Evolutionary conservation across 2,797 vertebrate genomes (phyloP).

Genomic region (Leuciscus waleckii): DNA sequence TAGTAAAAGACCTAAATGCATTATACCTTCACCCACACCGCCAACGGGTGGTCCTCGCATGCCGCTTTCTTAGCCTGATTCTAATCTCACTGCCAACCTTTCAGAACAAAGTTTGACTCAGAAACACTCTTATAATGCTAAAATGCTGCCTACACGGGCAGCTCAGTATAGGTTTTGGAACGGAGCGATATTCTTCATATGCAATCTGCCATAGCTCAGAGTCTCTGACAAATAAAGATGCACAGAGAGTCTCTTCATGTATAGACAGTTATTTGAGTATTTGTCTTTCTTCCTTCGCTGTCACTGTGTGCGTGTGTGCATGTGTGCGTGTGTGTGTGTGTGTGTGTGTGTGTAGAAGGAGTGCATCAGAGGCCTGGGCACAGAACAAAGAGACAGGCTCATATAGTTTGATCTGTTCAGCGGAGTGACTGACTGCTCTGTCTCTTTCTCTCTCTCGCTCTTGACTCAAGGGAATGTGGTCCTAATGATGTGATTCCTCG

Average conservation of each 20-base stretch:
- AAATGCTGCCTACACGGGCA: neutral
- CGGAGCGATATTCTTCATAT: neutral
- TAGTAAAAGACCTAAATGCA: neutral
- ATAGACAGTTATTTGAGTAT: slow-evolving; percentile 22
- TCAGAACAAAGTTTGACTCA: slow-evolving; percentile 1
- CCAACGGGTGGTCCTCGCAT: neutral
- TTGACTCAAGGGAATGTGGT: slow-evolving; percentile 30
- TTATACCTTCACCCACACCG: neutral
- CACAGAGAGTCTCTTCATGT: slow-evolving; percentile 10
- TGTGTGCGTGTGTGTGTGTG: neutral
- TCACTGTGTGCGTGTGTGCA: slow-evolving; percentile 13
- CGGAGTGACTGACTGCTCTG: slow-evolving; percentile 10
- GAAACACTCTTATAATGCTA: slow-evolving; percentile 13
- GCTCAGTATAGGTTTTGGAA: neutral
- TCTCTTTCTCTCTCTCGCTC: slow-evolving; percentile 9
- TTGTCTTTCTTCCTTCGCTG: slow-evolving; percentile 25
- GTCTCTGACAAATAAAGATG: slow-evolving; percentile 12
- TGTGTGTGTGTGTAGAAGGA: slow-evolving; percentile 12
- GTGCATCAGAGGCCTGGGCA: slow-evolving; percentile 32
- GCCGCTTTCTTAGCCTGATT: neutral
- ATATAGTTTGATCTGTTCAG: slow-evolving; percentile 49
- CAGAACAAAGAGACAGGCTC: slow-evolving; percentile 48
- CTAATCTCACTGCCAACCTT: neutral
- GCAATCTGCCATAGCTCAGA: slow-evolving; percentile 12
- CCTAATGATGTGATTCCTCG: slow-evolving; percentile 59